These are phyloP conservation scores for Silurus asotus DNA, from an alignment of 2,113 vertebrate species.

Conservation along the genomic window DNA sequence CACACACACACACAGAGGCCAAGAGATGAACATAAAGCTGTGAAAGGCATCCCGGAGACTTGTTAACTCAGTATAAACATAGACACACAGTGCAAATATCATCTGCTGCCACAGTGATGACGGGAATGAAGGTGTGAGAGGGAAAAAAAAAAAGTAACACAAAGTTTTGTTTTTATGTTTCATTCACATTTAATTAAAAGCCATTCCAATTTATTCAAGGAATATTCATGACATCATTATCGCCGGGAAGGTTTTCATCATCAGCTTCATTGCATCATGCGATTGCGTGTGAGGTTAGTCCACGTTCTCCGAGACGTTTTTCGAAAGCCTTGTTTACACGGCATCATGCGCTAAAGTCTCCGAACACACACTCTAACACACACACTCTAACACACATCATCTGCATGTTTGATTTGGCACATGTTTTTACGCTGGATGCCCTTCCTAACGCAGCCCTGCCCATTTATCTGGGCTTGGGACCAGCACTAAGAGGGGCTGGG, in stretches of 20 bases:
- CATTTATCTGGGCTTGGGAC: too few relatives aligned
- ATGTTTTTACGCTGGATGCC: too few relatives aligned
- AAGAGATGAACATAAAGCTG: constrained; percentile 20
- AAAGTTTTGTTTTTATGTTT: too few relatives aligned
- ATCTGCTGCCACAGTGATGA: not conserved
- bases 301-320: not conserved
- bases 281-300: not conserved
- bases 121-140: not conserved
- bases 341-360: not conserved
- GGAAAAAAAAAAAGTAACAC: too few relatives aligned
- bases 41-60: constrained; percentile 16
- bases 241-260: too few relatives aligned
- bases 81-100: constrained; percentile 9
- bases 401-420: too few relatives aligned
- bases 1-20: not conserved
- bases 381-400: not conserved
- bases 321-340: not conserved
- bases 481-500: too few relatives aligned
- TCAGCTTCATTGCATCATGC: too few relatives aligned
- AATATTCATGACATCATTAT: too few relatives aligned
- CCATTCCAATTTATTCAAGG: too few relatives aligned
- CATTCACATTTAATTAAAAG: not conserved
- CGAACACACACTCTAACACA: not conserved
- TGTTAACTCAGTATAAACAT: constrained; percentile 40
- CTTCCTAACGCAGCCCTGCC: too few relatives aligned